Percentiles rank a stretch among this genome's conserved stretches.
These are phyloP conservation scores for Muscicapa adusta DNA, from an alignment of 2,113 vertebrate genomes.

Conservation along the genomic window DNA sequence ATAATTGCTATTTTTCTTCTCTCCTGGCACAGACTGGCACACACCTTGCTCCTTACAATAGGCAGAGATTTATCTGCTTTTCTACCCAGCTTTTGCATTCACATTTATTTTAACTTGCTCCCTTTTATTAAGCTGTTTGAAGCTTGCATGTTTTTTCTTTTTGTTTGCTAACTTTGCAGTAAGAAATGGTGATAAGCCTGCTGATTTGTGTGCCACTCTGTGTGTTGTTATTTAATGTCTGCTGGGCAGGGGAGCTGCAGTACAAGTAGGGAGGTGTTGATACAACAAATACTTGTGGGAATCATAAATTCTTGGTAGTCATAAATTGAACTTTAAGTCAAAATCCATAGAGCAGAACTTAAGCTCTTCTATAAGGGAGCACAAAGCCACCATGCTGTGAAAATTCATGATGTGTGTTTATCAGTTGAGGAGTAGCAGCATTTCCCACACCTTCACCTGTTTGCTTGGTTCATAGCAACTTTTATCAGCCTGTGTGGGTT, in stretches of 20 bases:
- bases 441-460: neutral
- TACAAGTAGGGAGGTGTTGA: neutral
- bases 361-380: neutral
- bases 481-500: neutral
- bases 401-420: neutral
- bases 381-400: neutral
- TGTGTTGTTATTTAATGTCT: neutral
- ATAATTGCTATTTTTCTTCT: neutral
- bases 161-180: neutral
- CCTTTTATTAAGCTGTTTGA: neutral
- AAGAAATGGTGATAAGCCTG: neutral
- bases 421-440: neutral
- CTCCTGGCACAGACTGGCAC: neutral
- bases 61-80: neutral
- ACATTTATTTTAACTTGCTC: neutral
- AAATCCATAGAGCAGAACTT: neutral
- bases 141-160: neutral
- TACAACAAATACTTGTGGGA: neutral
- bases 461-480: neutral
- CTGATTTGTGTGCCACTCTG: neutral
- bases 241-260: neutral
- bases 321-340: neutral
- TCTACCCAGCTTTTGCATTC: neutral
- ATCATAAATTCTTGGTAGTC: neutral
- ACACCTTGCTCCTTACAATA: neutral